Conservation (phyloP, 2,113 vertebrate genomes). For the Nothocercus nigrocapillus region DNA sequence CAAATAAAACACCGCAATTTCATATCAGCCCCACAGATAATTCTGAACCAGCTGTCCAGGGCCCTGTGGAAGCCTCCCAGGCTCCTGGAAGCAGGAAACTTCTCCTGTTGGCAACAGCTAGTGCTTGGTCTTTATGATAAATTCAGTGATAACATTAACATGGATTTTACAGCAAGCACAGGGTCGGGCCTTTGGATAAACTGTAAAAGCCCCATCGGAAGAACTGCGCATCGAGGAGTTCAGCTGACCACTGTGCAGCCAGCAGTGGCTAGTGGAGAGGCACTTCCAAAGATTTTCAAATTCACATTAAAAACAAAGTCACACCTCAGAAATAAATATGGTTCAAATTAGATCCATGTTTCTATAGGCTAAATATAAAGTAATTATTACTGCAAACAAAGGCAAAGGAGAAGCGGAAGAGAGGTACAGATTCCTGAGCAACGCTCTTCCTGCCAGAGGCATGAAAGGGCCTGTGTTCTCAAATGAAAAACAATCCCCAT, state of each 20-base stretch:
- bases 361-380: neutral
- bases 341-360: neutral
- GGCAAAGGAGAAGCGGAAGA: neutral
- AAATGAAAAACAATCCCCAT: neutral
- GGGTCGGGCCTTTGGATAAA: neutral
- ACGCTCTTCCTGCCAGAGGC: neutral
- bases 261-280: neutral
- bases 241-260: neutral
- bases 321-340: neutral
- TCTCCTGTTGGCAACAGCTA: neutral
- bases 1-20: neutral
- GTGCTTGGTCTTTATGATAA: neutral
- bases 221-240: neutral
- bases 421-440: neutral
- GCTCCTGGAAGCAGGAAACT: neutral
- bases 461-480: neutral
- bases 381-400: neutral
- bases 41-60: neutral
- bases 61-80: neutral
- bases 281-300: neutral
- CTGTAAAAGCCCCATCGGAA: neutral
- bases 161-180: neutral
- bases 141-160: neutral
- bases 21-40: neutral
- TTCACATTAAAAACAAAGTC: neutral